Conservation (phyloP, 2,888 invertebrate species). For the Prosopocoilus inquinatus region DNA sequence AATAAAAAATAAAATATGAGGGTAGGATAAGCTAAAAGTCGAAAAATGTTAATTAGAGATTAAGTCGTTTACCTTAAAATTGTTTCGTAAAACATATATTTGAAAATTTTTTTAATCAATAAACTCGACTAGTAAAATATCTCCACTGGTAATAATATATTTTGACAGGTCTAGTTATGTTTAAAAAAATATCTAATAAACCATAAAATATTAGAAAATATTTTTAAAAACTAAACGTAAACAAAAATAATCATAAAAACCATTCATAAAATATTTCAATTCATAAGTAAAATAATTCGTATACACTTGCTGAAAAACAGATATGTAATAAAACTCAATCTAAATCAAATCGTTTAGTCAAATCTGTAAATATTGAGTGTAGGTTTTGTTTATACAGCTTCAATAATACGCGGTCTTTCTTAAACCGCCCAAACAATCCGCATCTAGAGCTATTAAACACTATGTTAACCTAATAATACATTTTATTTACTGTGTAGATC, state of each 20-base stretch:
- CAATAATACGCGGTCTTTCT: constrained; percentile 33
- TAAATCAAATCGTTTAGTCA: constrained; percentile 12
- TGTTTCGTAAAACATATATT: too few species aligned
- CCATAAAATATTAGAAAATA: too few species aligned
- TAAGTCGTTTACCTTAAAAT: too few species aligned
- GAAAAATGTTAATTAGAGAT: too few species aligned
- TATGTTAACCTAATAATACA: constrained; percentile 42
- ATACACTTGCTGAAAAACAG: background rate
- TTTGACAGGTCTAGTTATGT: too few species aligned
- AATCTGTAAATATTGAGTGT: constrained; percentile 20
- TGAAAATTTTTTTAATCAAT: too few species aligned
- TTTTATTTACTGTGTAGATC: constrained; percentile 38
- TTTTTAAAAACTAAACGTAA: background rate
- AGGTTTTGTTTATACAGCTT: constrained; percentile 29
- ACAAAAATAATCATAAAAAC: constrained; percentile 6
- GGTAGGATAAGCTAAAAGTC: too few species aligned
- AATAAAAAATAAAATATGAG: too few species aligned
- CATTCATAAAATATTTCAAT: constrained; percentile 13
- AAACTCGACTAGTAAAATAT: too few species aligned
- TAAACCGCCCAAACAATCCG: constrained; percentile 35
- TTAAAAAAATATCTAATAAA: too few species aligned
- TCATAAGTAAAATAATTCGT: constrained; percentile 8
- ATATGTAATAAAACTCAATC: constrained; percentile 20
- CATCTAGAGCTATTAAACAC: constrained; percentile 42
- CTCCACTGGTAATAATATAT: too few species aligned